Percentiles rank a stretch among this genome's conserved stretches.
These are phyloP conservation scores for Achroia grisella DNA, from an alignment of 1,140 invertebrate genomes.

Conservation along the genomic window DNA sequence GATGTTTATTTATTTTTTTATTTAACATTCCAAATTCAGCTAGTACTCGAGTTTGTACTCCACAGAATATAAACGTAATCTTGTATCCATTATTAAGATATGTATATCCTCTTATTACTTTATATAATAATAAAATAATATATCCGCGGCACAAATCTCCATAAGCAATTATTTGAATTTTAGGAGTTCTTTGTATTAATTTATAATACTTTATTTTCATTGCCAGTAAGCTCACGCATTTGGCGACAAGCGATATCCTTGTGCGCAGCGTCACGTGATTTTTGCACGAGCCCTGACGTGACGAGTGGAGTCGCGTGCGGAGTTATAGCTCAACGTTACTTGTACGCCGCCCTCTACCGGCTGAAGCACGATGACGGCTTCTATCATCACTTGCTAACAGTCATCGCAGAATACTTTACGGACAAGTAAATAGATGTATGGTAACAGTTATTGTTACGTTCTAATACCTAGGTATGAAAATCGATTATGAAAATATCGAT, in stretches of 20 bases:
- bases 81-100: too few species aligned
- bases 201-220: constrained; percentile 1
- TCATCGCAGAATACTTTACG: constrained; percentile 16
- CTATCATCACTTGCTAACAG: constrained; percentile 18
- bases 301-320: constrained; percentile 11
- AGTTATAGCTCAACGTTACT: constrained; percentile 32
- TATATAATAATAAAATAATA: too few species aligned
- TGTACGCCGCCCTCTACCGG: constrained; percentile 30
- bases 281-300: constrained; percentile 15
- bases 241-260: constrained; percentile 48
- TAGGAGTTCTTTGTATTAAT: constrained; percentile 2
- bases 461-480: too few species aligned
- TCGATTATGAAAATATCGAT: too few species aligned
- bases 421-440: neutral
- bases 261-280: constrained; percentile 38
- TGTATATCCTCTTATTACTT: too few species aligned
- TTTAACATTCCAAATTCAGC: too few species aligned
- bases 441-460: too few species aligned
- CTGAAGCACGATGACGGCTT: constrained; percentile 20
- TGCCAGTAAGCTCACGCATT: constrained; percentile 40
- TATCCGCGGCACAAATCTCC: too few species aligned
- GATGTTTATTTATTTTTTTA: too few species aligned
- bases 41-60: too few species aligned
- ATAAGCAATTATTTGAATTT: too few species aligned
- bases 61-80: too few species aligned